Evolutionary conservation across 92 coral and sea anemone genomes (phyloP).

Genomic region (Actinostola sp.): DNA sequence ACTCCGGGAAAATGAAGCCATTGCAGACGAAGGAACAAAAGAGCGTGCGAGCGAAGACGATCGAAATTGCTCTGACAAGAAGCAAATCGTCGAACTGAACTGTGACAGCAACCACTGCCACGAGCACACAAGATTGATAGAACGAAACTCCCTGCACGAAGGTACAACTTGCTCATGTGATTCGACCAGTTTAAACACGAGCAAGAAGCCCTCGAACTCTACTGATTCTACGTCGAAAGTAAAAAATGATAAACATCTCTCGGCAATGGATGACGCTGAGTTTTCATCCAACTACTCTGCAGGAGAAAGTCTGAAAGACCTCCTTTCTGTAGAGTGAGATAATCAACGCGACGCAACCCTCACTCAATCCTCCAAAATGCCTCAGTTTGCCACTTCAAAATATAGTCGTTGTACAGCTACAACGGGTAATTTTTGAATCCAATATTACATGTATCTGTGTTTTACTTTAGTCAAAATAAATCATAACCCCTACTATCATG

Average conservation of each 20-base stretch:
- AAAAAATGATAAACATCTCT: slow-evolving; percentile 3
- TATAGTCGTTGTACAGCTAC: no score
- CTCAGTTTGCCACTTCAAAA: no score
- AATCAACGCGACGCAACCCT: no score
- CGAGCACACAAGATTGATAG: slow-evolving; percentile 11
- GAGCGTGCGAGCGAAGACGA: not conserved
- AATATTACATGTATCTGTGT: no score
- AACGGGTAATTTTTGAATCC: no score
- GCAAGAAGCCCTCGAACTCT: slow-evolving; percentile 3
- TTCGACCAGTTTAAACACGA: slow-evolving; percentile 13
- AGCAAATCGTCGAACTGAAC: not conserved
- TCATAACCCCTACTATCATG: no score
- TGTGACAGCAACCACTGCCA: not conserved
- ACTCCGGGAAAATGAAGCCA: not conserved
- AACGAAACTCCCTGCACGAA: not conserved
- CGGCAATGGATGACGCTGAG: slow-evolving; percentile 5
- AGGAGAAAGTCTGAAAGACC: slow-evolving; percentile 22
- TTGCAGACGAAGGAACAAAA: not conserved
- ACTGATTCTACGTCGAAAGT: slow-evolving; percentile 1
- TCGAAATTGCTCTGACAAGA: not conserved
- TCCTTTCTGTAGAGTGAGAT: slow-evolving; percentile 1
- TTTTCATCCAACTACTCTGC: slow-evolving; percentile 18
- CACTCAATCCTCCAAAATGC: no score
- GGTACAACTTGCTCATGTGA: slow-evolving; percentile 6
- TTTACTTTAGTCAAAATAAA: no score